A percentile compares a stretch with the other conserved stretches of the same genome.
Evolutionary conservation across 2,797 vertebrate species (phyloP).

Genomic region (Cynodonichthys magdalenae): DNA sequence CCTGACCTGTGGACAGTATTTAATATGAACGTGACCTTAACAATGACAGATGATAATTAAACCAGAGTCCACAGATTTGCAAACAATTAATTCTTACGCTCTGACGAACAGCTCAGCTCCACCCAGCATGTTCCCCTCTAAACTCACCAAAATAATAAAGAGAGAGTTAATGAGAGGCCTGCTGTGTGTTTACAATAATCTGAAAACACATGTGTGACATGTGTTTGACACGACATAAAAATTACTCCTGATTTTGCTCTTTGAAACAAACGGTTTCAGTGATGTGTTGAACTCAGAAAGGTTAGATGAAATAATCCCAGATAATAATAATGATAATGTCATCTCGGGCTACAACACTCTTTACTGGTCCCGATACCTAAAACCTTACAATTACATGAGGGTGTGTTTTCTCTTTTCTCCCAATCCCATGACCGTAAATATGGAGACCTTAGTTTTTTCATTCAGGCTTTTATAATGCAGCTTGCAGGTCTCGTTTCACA

Average conservation of each 20-base stretch:
- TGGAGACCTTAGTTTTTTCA: not conserved
- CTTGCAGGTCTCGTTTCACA: not conserved
- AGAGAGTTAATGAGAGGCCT: slow-evolving; percentile 43
- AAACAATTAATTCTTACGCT: slow-evolving; percentile 26
- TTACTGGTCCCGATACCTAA: not conserved
- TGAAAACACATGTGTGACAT: not conserved
- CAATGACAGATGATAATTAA: not conserved
- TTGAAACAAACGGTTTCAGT: not conserved
- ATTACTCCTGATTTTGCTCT: not conserved
- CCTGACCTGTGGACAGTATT: no score
- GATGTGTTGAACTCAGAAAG: not conserved
- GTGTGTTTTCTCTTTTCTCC: not conserved
- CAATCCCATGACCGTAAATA: not conserved
- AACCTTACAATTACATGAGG: not conserved
- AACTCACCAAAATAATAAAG: slow-evolving; percentile 27
- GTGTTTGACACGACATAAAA: slow-evolving; percentile 21
- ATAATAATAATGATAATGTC: no score
- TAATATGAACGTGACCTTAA: not conserved
- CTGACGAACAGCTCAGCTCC: slow-evolving; percentile 22
- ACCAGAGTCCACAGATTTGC: not conserved
- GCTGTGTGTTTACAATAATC: slow-evolving; percentile 26
- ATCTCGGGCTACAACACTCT: no score
- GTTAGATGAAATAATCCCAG: not conserved
- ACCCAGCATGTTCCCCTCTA: slow-evolving; percentile 1
- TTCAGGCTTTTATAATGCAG: not conserved